Conservation (phyloP, 2,888 invertebrate genomes). For the Ochlodes sylvanus region DNA sequence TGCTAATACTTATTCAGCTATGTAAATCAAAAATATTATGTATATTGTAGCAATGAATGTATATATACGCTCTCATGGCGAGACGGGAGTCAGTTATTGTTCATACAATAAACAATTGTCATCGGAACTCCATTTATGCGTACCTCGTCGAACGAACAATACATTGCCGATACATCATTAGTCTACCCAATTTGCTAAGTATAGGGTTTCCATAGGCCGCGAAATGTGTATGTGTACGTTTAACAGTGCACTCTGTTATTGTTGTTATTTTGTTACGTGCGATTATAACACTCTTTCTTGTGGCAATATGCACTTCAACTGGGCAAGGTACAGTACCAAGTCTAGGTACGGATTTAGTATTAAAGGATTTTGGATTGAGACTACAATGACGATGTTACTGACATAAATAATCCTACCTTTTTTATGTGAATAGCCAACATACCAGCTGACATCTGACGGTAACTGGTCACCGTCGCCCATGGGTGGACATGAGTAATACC, state of each 20-base stretch:
- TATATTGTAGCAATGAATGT: not conserved
- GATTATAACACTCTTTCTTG: not conserved
- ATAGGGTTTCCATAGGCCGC: conserved; percentile 22
- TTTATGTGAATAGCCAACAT: no score
- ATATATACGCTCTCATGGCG: conserved; percentile 13
- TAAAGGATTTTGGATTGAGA: no score
- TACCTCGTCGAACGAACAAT: conserved; percentile 34
- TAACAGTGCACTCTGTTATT: conserved; percentile 8
- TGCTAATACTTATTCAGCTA: not conserved
- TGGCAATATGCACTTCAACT: no score
- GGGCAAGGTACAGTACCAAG: no score
- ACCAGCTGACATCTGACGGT: no score
- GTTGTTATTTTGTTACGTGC: conserved; percentile 1
- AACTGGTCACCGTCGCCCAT: no score
- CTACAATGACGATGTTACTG: no score
- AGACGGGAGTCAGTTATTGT: conserved; percentile 24
- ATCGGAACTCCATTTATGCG: conserved; percentile 29
- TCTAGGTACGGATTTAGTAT: no score
- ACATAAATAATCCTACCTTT: no score
- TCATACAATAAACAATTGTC: conserved; percentile 31
- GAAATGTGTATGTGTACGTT: conserved; percentile 15
- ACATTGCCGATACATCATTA: conserved; percentile 34
- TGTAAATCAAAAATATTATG: not conserved
- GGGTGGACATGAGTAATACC: no score
- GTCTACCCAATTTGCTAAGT: conserved; percentile 23